A percentile compares a stretch with the other conserved stretches of the same genome.
phyloP scores from a whole-genome alignment of 2,113 vertebrate species.

The Passerina amoena region DNA sequence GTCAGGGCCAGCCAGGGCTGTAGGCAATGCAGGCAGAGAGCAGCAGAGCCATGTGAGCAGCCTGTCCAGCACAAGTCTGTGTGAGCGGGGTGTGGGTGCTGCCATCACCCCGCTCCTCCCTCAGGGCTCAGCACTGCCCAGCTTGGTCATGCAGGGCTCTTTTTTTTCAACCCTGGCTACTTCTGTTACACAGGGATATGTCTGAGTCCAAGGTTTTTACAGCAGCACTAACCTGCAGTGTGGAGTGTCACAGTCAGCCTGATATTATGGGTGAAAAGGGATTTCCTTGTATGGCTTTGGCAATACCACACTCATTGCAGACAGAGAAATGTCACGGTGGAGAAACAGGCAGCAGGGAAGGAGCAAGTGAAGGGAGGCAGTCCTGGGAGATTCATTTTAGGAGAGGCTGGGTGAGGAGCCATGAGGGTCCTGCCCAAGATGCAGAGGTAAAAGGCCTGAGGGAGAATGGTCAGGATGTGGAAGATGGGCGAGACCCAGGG shows the following conservation, averaged over 20 bases:
- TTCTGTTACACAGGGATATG: background rate
- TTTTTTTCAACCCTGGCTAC: background rate
- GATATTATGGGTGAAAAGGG: background rate
- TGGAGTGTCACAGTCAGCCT: background rate
- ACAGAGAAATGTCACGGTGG: background rate
- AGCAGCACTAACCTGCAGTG: background rate
- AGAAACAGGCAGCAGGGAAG: background rate
- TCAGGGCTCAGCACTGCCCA: background rate
- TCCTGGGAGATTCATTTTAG: background rate
- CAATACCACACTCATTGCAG: fast-evolving
- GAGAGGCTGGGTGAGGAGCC: background rate
- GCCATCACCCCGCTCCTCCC: background rate
- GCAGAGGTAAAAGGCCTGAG: background rate
- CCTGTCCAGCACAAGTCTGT: background rate
- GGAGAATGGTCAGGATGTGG: background rate
- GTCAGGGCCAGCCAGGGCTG: fast-evolving
- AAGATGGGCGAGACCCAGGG: background rate
- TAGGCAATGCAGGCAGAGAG: background rate
- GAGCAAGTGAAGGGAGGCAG: background rate
- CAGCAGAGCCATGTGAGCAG: background rate
- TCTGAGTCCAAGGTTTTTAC: background rate
- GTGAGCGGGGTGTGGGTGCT: background rate
- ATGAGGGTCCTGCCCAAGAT: background rate
- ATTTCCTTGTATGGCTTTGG: background rate
- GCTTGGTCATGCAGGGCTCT: background rate